phyloP scores from a whole-genome alignment of 2,888 invertebrate species.

The Drosophila quinaria region DNA sequence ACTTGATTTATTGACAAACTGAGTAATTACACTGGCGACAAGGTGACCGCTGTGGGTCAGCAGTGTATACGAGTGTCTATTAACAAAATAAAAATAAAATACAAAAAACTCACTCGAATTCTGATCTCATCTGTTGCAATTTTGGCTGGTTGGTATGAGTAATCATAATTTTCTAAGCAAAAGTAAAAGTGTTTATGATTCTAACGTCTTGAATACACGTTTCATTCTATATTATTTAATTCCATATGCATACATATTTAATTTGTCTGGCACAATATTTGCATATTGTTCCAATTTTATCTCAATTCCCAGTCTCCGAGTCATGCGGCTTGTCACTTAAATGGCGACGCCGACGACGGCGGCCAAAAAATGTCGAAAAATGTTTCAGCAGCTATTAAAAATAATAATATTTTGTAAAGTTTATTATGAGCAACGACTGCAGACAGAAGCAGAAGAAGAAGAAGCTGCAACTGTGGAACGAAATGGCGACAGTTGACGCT shows the following conservation, averaged over 20 bases:
- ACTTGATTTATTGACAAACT: slow-evolving; percentile 58
- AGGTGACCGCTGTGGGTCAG: slow-evolving; percentile 60
- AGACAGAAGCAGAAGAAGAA: slow-evolving; percentile 1
- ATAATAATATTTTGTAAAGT: slow-evolving; percentile 69
- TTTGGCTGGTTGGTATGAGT: slow-evolving; percentile 13
- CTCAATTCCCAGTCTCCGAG: slow-evolving; percentile 30
- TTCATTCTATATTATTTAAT: slow-evolving; percentile 4
- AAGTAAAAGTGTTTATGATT: slow-evolving; percentile 40
- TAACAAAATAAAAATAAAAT: too few relatives aligned
- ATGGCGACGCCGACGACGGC: slow-evolving; percentile 14
- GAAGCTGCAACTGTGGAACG: neutral
- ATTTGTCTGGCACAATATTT: slow-evolving; percentile 36
- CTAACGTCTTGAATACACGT: slow-evolving; percentile 2
- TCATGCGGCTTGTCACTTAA: slow-evolving; percentile 36
- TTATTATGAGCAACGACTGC: slow-evolving; percentile 42
- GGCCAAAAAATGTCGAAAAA: slow-evolving; percentile 27
- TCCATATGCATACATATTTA: slow-evolving; percentile 9
- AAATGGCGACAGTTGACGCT: slow-evolving; percentile 10
- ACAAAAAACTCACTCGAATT: neutral
- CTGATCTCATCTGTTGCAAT: slow-evolving; percentile 12
- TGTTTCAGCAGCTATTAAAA: slow-evolving; percentile 65
- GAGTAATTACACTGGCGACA: slow-evolving; percentile 47
- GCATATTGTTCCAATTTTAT: slow-evolving; percentile 73
- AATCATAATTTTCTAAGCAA: slow-evolving; percentile 15
- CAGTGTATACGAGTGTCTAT: neutral